Evolutionary conservation across 2,888 invertebrate species (phyloP).

Genomic region (Cataglyphis livida): DNA sequence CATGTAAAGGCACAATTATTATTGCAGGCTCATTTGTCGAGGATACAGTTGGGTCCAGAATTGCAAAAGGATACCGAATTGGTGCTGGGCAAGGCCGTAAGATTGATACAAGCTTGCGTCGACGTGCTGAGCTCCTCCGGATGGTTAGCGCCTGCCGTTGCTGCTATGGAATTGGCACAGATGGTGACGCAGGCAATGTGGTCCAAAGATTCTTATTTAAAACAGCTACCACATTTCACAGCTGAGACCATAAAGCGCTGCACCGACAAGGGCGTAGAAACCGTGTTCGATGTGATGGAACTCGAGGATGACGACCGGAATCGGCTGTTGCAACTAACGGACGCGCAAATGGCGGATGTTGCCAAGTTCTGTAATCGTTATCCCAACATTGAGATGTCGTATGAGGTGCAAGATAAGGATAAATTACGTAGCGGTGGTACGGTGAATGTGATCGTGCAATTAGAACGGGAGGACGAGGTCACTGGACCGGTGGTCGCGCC

Average conservation of each 20-base stretch:
- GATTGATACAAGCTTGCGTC: slow-evolving; percentile 97
- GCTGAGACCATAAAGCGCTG: slow-evolving; percentile 95
- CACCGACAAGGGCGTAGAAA: slow-evolving; percentile 95
- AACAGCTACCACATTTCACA: slow-evolving; percentile 98
- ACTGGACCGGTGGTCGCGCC: slow-evolving; percentile 99
- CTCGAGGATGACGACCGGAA: slow-evolving; percentile 96
- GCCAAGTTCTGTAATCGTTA: slow-evolving; percentile 99
- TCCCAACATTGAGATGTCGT: slow-evolving; percentile 98
- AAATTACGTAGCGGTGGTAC: slow-evolving; percentile 91
- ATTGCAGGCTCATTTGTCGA: slow-evolving; percentile 97
- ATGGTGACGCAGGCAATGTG: slow-evolving; percentile 99
- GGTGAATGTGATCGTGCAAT: slow-evolving; percentile 95
- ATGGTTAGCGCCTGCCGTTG: slow-evolving; percentile 99
- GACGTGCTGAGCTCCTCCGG: slow-evolving; percentile 97
- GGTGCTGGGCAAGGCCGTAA: slow-evolving; percentile 94
- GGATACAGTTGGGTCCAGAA: slow-evolving; percentile 98
- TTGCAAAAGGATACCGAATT: slow-evolving; percentile 97
- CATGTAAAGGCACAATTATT: slow-evolving; percentile 98
- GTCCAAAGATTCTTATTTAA: slow-evolving; percentile 98
- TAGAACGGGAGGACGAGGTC: slow-evolving; percentile 99
- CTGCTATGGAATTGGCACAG: slow-evolving; percentile 99
- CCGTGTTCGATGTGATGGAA: slow-evolving; percentile 98
- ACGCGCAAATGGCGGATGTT: slow-evolving; percentile 98
- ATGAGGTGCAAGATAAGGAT: slow-evolving; percentile 95
- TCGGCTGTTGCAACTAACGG: slow-evolving; percentile 92